Percentiles rank a stretch among this genome's conserved stretches.
Conservation (phyloP, 2,113 vertebrate species). For the Pelmatolapia mariae region DNA sequence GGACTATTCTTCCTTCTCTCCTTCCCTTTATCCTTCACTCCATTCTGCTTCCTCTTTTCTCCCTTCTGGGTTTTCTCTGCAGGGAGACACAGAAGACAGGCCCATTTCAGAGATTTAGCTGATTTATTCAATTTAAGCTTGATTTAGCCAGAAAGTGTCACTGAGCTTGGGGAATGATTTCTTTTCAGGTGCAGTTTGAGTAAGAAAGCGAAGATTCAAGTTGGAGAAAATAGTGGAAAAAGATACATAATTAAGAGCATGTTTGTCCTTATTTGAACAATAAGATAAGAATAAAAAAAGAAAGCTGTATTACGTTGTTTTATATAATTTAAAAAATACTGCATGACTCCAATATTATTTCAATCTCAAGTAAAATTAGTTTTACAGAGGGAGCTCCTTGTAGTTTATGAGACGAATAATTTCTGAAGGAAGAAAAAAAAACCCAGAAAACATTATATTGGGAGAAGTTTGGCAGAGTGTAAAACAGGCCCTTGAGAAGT, state of each 20-base stretch:
- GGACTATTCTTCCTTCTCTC: conserved; percentile 84
- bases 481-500: background rate
- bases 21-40: conserved; percentile 82
- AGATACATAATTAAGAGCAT: background rate
- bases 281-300: background rate
- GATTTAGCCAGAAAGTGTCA: background rate
- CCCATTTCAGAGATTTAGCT: conserved; percentile 11
- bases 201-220: background rate
- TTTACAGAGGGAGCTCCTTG: background rate
- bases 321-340: background rate
- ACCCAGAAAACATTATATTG: background rate
- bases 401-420: background rate
- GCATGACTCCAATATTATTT: background rate
- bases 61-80: conserved; percentile 83
- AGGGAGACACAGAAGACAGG: conserved; percentile 43
- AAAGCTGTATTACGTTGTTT: background rate
- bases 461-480: background rate
- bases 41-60: conserved; percentile 84
- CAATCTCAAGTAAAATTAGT: background rate
- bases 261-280: background rate
- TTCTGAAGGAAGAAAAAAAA: background rate
- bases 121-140: conserved; percentile 3
- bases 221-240: background rate
- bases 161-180: background rate
- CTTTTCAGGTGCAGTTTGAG: background rate